A percentile compares a stretch with the other conserved stretches of the same genome.
Evolutionary conservation across 2,888 invertebrate species (phyloP).

Genomic region (Malacosoma neustria): DNA sequence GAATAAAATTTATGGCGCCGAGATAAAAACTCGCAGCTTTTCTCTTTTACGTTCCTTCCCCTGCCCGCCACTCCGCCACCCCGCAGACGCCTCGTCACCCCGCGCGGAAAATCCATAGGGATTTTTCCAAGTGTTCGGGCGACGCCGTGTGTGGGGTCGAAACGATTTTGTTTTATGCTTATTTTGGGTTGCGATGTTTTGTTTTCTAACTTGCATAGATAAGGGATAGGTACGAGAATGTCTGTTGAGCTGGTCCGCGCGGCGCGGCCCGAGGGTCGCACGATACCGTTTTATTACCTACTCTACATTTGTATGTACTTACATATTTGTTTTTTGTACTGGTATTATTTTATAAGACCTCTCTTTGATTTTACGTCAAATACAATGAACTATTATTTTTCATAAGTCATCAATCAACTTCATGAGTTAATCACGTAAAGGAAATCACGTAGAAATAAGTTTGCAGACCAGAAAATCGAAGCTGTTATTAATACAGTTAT

Average conservation of each 20-base stretch:
- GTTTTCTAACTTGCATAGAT: constrained; percentile 70
- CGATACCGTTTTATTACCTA: neutral
- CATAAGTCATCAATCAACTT: constrained; percentile 23
- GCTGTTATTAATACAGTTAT: constrained; percentile 8
- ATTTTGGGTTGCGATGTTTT: constrained; percentile 69
- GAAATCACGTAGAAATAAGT: constrained; percentile 27
- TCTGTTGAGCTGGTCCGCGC: constrained; percentile 52
- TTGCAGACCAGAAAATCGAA: constrained; percentile 16
- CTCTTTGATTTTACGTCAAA: constrained; percentile 16
- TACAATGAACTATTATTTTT: constrained; percentile 22
- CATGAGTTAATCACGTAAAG: constrained; percentile 20
- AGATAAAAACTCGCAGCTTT: constrained; percentile 78
- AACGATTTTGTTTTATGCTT: constrained; percentile 74
- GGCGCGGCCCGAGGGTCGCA: constrained; percentile 1
- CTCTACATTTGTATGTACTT: constrained; percentile 15
- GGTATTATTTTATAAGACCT: constrained; percentile 10
- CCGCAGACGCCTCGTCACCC: constrained; percentile 30
- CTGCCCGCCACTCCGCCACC: constrained; percentile 26
- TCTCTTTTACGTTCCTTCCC: constrained; percentile 75
- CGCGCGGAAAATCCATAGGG: constrained; percentile 72
- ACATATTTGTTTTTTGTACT: constrained; percentile 22
- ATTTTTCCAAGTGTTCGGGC: constrained; percentile 73
- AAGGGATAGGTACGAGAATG: constrained; percentile 51
- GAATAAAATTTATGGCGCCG: constrained; percentile 77
- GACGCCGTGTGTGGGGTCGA: constrained; percentile 71